Percentiles rank a stretch among this genome's conserved stretches.
Conservation (phyloP, 2,113 vertebrate species). For the Muscicapa adusta region DNA sequence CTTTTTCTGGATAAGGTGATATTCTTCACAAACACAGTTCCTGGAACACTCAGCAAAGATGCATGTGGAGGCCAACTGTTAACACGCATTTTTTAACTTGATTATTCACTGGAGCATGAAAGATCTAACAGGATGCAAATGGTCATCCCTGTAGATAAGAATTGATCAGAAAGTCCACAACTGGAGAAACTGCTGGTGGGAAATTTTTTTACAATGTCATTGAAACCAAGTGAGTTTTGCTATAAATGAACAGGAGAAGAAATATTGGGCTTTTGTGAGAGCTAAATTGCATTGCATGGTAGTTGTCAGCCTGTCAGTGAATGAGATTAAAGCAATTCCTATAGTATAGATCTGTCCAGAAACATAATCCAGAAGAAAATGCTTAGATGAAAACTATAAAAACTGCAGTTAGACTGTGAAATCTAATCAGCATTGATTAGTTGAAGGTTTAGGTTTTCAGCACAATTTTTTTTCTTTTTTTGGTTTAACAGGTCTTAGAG, state of each 20-base stretch:
- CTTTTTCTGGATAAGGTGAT: neutral
- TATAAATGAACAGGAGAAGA: constrained; percentile 8
- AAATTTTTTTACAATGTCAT: neutral
- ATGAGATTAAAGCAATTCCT: constrained; percentile 71
- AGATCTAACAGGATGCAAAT: constrained; percentile 2
- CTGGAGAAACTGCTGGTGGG: neutral
- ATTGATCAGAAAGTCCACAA: constrained; percentile 33
- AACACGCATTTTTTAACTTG: neutral
- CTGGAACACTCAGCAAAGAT: neutral
- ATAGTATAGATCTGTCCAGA: constrained; percentile 68
- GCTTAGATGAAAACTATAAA: constrained; percentile 68
- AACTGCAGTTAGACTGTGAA: constrained; percentile 61
- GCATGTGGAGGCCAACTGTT: neutral
- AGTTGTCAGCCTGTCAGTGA: constrained; percentile 49
- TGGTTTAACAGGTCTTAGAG: neutral
- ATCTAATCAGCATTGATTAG: constrained; percentile 69
- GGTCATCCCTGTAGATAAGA: neutral
- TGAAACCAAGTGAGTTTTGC: constrained; percentile 27
- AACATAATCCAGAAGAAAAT: constrained; percentile 64
- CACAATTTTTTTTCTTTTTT: neutral
- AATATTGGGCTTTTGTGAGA: constrained; percentile 18
- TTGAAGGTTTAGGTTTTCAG: constrained; percentile 41
- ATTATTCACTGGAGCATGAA: neutral
- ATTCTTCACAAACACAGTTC: neutral
- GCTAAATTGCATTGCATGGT: constrained; percentile 53